Base-by-base conservation (phyloP, 2,888 invertebrate genomes). In the Caenorhabditis angaria region DNA sequence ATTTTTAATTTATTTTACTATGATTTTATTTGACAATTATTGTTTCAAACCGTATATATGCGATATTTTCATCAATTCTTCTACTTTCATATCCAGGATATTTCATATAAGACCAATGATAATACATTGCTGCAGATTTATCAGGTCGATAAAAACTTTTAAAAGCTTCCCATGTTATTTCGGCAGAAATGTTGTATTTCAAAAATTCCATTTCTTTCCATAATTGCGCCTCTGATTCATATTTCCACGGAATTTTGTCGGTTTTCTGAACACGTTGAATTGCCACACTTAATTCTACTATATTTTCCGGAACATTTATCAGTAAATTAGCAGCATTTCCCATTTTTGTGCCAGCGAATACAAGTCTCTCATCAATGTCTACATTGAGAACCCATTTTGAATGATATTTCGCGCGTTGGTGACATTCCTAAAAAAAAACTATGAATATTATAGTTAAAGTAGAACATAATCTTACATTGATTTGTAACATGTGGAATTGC, bases 91-190 rank as follows among this genome's bases (percentile, higher is more conserved):
- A 55, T 2, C 35, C 55, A 2, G 68, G 63, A 27, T 68, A 68
- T 25, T 58, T 25, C 47, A 32, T 48, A 32, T 63, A 68, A 0
- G 68, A 50, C 68, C 68, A 68, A 55, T 68, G 68, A 25, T 60
- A 68, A 28, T 68, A 68, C 68, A 68, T 68, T 18, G 59, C 62
- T 0, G 62, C 62, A 3, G 51, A 54, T 29, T 48, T 63, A 6
- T 68, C 68, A 28, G 68, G 68, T 20, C 68, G 58, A 32, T 68
- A 63, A 32, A 68, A 63, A n/a, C 53, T 59, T 28, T 68, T 68
- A 24, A 32, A 68, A 22, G 68, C 68, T 0, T 54, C 63, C 68
- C 68, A 68, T 0, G 59, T 60, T 8, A 63, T 48, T 20, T 58
- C 29, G 20, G 68, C 54, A 5, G 68, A 68, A 1, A 55, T 8